Evolutionary conservation across 2,113 vertebrate genomes (phyloP).

Genomic region (Bujurquina vittata): DNA sequence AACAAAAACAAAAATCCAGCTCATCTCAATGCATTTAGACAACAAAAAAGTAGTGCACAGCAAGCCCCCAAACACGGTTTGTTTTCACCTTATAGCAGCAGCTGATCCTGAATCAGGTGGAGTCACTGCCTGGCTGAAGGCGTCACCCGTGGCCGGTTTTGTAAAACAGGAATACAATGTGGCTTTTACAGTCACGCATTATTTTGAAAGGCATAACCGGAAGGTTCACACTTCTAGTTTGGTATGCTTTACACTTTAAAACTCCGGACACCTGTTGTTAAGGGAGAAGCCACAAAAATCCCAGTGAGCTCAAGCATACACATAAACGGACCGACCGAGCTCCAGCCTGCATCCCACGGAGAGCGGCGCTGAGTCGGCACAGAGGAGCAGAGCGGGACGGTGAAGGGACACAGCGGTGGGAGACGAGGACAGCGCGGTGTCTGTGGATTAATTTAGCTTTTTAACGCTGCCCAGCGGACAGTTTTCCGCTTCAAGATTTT

Average conservation of each 20-base stretch:
- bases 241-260: neutral
- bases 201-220: constrained; percentile 43
- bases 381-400: neutral
- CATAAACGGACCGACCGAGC: constrained; percentile 16
- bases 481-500: neutral
- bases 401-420: neutral
- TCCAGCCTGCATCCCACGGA: constrained; percentile 24
- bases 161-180: neutral
- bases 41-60: no score
- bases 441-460: constrained; percentile 35
- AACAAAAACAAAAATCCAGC: neutral
- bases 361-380: neutral
- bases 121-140: neutral
- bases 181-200: neutral
- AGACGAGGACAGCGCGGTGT: neutral
- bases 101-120: neutral
- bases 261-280: constrained; percentile 66
- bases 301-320: neutral
- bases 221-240: accelerated
- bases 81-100: no score
- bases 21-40: neutral
- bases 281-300: constrained; percentile 6
- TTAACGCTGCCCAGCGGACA: neutral
- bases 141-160: neutral
- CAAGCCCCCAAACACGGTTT: no score